Evolutionary conservation across 1,140 invertebrate species (phyloP), one percentile per base, ranked within the genome.

Genomic region (Zaprionus nigranus): DNA sequence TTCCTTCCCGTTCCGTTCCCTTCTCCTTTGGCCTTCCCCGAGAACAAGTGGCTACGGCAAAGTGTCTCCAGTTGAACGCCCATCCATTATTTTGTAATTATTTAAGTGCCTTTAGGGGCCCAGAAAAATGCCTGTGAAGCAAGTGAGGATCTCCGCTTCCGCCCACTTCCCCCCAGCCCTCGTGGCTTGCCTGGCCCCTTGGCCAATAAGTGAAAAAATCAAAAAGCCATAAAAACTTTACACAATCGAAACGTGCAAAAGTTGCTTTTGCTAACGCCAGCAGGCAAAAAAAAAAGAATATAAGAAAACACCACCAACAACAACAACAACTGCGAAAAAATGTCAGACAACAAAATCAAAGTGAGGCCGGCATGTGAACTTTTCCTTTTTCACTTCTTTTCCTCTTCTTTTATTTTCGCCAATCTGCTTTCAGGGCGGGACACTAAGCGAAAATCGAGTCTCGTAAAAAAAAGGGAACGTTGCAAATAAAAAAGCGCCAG

Each of bases 211-310:
- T 90, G 81, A 90, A 91, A 91, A 91, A 91, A 91, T 91, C 87
- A 91, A 91, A 91, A 91, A 84, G 87, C 87, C 87, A 91, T 91
- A 91, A 91, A 91, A 91, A 91, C 87, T 91, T 87, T 91, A 91
- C 87, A 91, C 87, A 91, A 91, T 91, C 87, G 87, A 82, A 91
- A 91, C 87, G 87, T 91, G 87, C 87, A 87, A 91, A 91, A 91
- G 81, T 88, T 88, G 85, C 80, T 88, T 87, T 87, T 87, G 84
- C 81, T 68, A 88, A 87, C 81, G 81, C 78, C 67, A 88, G 85
- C 84, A 90, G 75, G 3, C 51, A 71, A 71, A 68, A 54, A 20
- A 88, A 81, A 68, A 63, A 38, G 22, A 63, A 75, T 54, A 60
- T 64, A 64, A 53, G 22, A 67, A 36, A 56, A 34, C 61, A 68